Evolutionary conservation across 2,113 vertebrate genomes (phyloP).

Genomic region (Aldabrachelys gigantea): DNA sequence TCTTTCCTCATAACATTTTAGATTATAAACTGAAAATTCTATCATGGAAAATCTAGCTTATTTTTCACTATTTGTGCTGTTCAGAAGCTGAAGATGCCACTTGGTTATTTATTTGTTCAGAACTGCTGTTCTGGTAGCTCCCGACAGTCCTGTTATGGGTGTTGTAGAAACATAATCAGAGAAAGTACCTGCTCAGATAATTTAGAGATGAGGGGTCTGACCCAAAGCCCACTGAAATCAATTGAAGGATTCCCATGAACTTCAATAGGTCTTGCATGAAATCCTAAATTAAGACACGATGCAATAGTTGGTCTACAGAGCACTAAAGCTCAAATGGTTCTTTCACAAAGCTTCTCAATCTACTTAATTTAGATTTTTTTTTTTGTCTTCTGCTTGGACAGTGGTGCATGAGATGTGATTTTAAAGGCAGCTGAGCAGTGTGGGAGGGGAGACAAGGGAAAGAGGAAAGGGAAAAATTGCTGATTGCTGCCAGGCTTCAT

Average conservation of each 20-base stretch:
- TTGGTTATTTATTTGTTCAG: not conserved
- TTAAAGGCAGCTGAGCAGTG: not conserved
- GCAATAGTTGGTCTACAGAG: not conserved
- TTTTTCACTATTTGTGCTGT: not conserved
- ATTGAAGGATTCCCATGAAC: not conserved
- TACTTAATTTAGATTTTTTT: not conserved
- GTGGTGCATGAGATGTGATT: not conserved
- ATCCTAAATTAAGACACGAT: not conserved
- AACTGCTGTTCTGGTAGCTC: not conserved
- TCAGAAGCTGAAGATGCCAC: not conserved
- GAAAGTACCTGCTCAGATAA: not conserved
- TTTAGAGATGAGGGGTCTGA: not conserved
- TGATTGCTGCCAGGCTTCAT: slow-evolving; percentile 14
- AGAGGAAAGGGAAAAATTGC: slow-evolving; percentile 4
- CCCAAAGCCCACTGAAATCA: not conserved
- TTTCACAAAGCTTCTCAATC: slow-evolving; percentile 1
- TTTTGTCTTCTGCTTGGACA: not conserved
- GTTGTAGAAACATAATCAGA: not conserved
- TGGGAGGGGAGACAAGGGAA: not conserved
- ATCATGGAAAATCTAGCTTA: not conserved
- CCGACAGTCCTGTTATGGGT: not conserved
- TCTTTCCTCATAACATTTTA: not conserved
- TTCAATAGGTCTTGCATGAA: not conserved
- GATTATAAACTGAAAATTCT: not conserved
- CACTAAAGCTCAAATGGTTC: not conserved